Evolutionary conservation across 2,113 vertebrate species (phyloP).

Genomic region (Bubo bubo): DNA sequence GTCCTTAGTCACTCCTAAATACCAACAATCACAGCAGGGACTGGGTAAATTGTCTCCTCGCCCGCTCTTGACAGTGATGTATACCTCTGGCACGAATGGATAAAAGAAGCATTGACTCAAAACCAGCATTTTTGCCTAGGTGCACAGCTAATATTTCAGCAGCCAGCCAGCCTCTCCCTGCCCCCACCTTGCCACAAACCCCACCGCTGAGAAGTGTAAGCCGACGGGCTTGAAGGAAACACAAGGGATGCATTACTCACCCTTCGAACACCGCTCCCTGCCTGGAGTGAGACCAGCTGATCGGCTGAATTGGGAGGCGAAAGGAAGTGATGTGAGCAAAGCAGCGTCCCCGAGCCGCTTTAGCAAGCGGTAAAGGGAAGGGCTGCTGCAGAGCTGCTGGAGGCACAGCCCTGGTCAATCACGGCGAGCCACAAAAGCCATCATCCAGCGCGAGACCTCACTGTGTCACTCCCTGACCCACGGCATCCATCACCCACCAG

Average conservation of each 20-base stretch:
- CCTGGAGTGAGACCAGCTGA: not conserved
- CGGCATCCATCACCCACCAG: not conserved
- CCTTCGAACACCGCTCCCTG: not conserved
- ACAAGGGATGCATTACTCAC: conserved; percentile 32
- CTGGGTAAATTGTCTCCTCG: not conserved
- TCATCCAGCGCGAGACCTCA: not conserved
- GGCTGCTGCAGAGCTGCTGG: not conserved
- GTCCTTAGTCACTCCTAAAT: not conserved
- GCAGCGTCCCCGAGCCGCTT: not conserved
- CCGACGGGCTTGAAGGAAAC: not conserved
- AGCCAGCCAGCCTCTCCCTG: not conserved
- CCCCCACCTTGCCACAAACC: not conserved
- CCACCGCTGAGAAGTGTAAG: not conserved
- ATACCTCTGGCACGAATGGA: not conserved
- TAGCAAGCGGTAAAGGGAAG: not conserved
- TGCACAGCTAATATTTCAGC: conserved; percentile 3
- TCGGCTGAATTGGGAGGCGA: not conserved
- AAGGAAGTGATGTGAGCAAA: conserved; percentile 18
- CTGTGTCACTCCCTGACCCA: not conserved
- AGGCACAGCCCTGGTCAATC: not conserved
- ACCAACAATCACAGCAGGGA: not conserved
- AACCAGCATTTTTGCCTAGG: not conserved
- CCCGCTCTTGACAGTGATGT: not conserved
- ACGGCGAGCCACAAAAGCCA: not conserved
- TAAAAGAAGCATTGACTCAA: not conserved